phyloP scores from a whole-genome alignment of 37 sponge, comb jelly and placozoan species.

The Ianthella basta region DNA sequence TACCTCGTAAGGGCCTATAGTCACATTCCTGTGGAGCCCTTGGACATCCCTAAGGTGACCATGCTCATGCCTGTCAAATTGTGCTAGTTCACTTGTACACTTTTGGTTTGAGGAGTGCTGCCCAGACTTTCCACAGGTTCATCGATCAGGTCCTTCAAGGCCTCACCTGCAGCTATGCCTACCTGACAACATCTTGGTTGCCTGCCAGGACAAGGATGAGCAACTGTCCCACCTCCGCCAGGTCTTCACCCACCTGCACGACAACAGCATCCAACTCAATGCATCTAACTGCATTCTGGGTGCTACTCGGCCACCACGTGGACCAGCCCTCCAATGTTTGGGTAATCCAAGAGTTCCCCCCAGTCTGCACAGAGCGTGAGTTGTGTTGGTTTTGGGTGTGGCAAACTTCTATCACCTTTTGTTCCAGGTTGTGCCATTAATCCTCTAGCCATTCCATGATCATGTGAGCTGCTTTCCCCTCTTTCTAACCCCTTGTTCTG shows the following conservation, averaged over 20 bases:
- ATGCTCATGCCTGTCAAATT: constrained; percentile 18
- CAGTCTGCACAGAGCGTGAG: constrained; percentile 42
- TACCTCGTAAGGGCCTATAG: constrained; percentile 50
- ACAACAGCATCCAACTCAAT: not conserved
- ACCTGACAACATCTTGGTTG: constrained; percentile 27
- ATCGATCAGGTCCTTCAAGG: constrained; percentile 44
- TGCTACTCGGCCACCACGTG: constrained; percentile 11
- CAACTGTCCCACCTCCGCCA: constrained; percentile 42
- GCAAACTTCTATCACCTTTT: constrained; percentile 40
- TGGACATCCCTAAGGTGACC: constrained; percentile 28
- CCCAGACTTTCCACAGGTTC: constrained; percentile 38
- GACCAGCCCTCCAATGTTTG: constrained; percentile 40
- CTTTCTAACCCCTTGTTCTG: constrained; percentile 30
- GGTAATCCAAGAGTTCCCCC: constrained; percentile 50
- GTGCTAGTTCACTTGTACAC: constrained; percentile 40
- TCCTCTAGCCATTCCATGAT: constrained; percentile 46
- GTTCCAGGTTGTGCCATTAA: constrained; percentile 21
- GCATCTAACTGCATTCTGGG: not conserved
- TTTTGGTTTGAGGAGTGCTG: constrained; percentile 44
- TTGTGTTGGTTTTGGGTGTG: constrained; percentile 41
- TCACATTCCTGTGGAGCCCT: constrained; percentile 37
- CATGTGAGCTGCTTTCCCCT: not conserved
- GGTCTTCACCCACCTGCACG: constrained; percentile 31
- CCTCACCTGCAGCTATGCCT: constrained; percentile 11
- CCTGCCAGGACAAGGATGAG: constrained; percentile 43